These are phyloP conservation scores for Corynorhinus townsendii DNA, from an alignment of 2,113 vertebrate species.

Conservation along the genomic window DNA sequence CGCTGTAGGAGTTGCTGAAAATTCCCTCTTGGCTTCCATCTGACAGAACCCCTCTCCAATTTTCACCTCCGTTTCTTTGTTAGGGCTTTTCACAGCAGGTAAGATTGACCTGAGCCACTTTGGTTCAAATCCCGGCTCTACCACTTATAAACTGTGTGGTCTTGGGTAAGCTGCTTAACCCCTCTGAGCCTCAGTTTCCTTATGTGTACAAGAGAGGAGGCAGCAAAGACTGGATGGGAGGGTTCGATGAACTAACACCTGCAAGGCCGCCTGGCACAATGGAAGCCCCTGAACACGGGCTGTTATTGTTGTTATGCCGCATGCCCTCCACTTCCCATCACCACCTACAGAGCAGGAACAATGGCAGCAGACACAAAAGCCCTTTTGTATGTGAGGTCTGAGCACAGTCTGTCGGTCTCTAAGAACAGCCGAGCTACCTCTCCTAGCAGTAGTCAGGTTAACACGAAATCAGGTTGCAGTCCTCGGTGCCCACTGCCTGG, in stretches of 20 bases:
- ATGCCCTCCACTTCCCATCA: neutral
- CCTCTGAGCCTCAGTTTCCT: neutral
- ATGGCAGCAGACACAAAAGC: fast-evolving
- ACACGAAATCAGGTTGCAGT: neutral
- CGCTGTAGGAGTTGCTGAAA: neutral
- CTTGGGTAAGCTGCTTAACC: neutral
- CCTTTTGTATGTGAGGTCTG: neutral
- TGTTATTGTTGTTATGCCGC: fast-evolving
- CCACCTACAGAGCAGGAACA: neutral
- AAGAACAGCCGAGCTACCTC: neutral
- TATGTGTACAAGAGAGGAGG: neutral
- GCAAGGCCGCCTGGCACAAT: fast-evolving
- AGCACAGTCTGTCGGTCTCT: neutral
- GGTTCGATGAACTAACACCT: neutral
- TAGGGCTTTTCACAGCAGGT: neutral
- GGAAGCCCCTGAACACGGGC: fast-evolving
- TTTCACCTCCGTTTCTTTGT: neutral
- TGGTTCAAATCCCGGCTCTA: neutral
- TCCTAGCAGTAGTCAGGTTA: neutral
- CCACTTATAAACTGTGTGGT: neutral
- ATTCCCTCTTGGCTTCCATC: neutral
- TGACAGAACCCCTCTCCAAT: neutral
- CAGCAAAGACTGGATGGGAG: fast-evolving
- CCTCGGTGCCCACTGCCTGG: neutral
- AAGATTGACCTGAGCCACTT: fast-evolving